Percentiles rank a stretch among this genome's conserved stretches.
Conservation (phyloP, 2,113 vertebrate genomes). For the Zingel zingel region DNA sequence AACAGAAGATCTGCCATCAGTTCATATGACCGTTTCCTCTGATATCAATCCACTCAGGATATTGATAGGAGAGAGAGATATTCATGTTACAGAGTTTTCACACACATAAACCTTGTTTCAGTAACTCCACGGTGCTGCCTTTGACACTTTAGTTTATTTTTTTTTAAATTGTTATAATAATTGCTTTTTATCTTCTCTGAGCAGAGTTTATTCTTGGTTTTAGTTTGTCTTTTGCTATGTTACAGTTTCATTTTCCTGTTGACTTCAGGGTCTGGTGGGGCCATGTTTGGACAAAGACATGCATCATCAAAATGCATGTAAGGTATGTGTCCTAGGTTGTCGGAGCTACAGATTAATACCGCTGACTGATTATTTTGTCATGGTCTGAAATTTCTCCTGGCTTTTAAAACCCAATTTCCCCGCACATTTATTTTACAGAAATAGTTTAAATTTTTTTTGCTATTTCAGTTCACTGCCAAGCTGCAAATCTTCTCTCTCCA, state of each 20-base stretch:
- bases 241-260: neutral
- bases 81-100: neutral
- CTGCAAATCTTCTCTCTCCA: neutral
- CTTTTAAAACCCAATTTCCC: neutral
- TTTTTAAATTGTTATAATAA: no score
- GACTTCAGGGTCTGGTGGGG: neutral
- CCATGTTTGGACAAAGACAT: neutral
- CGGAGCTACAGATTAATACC: neutral
- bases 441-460: neutral
- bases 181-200: neutral
- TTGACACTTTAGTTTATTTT: neutral
- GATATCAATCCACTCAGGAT: constrained; percentile 16
- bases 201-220: neutral
- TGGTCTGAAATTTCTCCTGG: neutral
- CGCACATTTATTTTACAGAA: neutral
- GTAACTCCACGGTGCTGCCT: neutral
- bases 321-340: neutral
- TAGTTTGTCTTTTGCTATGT: neutral
- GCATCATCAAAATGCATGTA: neutral
- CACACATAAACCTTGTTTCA: neutral
- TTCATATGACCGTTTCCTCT: neutral
- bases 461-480: neutral
- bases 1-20: neutral
- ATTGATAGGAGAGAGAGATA: neutral
- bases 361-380: neutral